These are phyloP conservation scores for Coracopsis vasa DNA, from an alignment of 2,113 vertebrate genomes.

Conservation along the genomic window DNA sequence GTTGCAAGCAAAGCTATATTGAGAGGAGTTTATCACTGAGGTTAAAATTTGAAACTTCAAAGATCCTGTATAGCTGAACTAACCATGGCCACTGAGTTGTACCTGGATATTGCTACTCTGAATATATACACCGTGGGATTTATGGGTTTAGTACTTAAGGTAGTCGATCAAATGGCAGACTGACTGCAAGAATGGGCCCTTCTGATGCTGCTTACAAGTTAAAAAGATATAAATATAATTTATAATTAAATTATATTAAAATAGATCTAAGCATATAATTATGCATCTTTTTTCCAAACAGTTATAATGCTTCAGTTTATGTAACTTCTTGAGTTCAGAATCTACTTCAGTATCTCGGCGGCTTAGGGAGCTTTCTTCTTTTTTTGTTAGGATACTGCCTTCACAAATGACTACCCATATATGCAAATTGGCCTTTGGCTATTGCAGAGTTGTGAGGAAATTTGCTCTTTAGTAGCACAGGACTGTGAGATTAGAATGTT, in stretches of 20 bases:
- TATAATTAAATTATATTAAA: neutral
- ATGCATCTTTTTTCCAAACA: neutral
- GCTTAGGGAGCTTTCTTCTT: neutral
- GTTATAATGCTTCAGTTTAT: neutral
- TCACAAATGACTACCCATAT: neutral
- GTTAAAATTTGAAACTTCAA: neutral
- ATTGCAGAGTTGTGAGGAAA: neutral
- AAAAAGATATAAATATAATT: neutral
- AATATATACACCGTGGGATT: neutral
- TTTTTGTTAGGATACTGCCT: neutral
- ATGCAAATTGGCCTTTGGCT: neutral
- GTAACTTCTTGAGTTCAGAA: neutral
- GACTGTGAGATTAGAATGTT: neutral
- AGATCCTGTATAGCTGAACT: neutral
- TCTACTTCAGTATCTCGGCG: neutral
- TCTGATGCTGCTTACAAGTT: neutral
- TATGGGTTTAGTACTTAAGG: neutral
- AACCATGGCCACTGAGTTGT: neutral
- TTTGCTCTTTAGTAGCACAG: neutral
- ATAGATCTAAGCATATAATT: neutral
- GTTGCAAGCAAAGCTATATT: neutral
- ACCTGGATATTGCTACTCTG: neutral
- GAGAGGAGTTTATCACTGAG: neutral
- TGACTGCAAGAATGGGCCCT: neutral
- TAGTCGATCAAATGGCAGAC: neutral